Evolutionary conservation across 2,797 vertebrate species (phyloP).

Genomic region (Pyrocephalus nanus): DNA sequence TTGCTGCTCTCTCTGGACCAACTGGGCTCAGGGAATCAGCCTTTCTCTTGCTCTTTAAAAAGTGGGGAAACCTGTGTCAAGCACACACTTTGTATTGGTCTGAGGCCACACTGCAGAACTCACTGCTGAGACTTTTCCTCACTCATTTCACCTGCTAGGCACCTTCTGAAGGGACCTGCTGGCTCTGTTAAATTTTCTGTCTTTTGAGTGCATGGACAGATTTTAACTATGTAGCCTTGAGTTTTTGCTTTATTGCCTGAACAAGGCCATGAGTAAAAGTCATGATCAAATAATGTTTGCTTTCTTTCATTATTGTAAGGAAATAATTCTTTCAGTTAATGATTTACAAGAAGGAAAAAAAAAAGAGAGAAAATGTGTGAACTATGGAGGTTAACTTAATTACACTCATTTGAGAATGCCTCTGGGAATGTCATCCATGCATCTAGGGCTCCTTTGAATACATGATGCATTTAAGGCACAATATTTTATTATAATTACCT

Average conservation of each 20-base stretch:
- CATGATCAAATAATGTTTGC: neutral
- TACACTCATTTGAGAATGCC: neutral
- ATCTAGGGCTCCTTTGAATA: neutral
- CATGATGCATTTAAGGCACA: neutral
- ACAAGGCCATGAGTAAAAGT: neutral
- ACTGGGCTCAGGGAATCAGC: neutral
- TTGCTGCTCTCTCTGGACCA: neutral
- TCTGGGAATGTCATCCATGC: neutral
- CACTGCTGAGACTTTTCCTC: neutral
- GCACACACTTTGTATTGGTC: neutral
- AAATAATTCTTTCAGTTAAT: neutral
- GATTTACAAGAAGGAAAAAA: neutral
- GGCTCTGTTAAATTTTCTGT: neutral
- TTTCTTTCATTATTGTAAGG: neutral
- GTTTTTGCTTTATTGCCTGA: neutral
- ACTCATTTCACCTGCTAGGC: neutral
- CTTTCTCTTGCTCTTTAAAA: neutral
- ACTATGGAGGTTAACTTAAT: neutral
- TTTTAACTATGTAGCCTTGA: neutral
- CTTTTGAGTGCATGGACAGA: neutral
- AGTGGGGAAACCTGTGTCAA: neutral
- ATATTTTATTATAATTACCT: neutral
- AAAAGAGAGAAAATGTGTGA: neutral
- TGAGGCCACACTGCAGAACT: neutral
- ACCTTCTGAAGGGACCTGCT: neutral